Conservation (phyloP, 2,888 invertebrate species). For the Calliscelio sp. region DNA sequence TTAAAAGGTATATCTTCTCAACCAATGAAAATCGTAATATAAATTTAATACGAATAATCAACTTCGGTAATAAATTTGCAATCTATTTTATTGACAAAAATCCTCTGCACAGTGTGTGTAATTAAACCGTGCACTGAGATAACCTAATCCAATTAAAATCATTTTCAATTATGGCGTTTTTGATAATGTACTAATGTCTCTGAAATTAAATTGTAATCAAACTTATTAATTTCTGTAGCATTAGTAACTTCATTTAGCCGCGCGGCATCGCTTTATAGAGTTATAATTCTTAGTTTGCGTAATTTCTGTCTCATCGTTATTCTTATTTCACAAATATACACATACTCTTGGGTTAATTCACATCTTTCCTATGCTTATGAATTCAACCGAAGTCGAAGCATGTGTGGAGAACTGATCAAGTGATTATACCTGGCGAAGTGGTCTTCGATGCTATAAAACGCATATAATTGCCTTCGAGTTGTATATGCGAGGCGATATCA, state of each 20-base stretch:
- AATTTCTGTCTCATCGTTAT: constrained; percentile 59
- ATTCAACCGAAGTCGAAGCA: constrained; percentile 46
- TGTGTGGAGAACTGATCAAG: constrained; percentile 76
- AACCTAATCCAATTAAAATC: constrained; percentile 40
- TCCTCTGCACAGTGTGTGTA: neutral
- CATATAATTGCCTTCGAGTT: constrained; percentile 81
- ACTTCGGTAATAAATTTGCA: neutral
- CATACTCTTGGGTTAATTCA: constrained; percentile 18
- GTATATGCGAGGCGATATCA: constrained; percentile 72
- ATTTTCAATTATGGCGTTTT: constrained; percentile 30
- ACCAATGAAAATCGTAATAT: constrained; percentile 11
- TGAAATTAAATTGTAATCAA: constrained; percentile 31
- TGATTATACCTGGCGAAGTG: constrained; percentile 77
- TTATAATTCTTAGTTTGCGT: constrained; percentile 58
- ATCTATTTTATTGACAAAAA: neutral
- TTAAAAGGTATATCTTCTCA: too few species aligned
- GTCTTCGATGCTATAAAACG: too few species aligned
- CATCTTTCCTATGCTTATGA: constrained; percentile 58
- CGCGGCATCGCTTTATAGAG: constrained; percentile 45
- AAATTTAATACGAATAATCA: constrained; percentile 21
- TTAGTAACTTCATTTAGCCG: constrained; percentile 34
- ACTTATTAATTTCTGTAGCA: constrained; percentile 46
- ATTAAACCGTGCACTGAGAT: constrained; percentile 26
- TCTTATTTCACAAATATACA: constrained; percentile 45
- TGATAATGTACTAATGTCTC: constrained; percentile 14